Evolutionary conservation across 2,888 invertebrate genomes (phyloP).

Genomic region (Amphiduros pacificus): DNA sequence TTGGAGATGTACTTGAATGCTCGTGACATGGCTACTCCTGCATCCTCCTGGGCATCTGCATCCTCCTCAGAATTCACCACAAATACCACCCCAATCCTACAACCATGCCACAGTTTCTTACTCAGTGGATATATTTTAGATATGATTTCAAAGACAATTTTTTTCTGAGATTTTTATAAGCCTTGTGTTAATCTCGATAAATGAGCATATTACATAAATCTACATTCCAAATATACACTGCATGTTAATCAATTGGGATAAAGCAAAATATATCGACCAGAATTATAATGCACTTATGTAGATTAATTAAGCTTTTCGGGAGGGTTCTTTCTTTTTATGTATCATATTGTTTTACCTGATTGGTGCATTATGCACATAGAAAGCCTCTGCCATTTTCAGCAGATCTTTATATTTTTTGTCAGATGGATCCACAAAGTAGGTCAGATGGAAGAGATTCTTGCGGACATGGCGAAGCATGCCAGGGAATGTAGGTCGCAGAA

Average conservation of each 20-base stretch:
- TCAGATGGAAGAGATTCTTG: constrained; percentile 65
- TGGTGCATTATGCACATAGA: constrained; percentile 88
- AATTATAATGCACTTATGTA: no score
- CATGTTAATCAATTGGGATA: no score
- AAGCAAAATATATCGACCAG: no score
- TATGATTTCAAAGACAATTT: no score
- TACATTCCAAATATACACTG: no score
- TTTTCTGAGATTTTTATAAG: no score
- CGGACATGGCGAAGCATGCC: constrained; percentile 82
- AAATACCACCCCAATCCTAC: constrained; percentile 86
- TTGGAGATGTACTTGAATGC: constrained; percentile 88
- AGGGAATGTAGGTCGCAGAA: constrained; percentile 94
- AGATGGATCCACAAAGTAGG: constrained; percentile 84
- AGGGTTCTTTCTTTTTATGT: no score
- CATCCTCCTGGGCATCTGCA: constrained; percentile 68
- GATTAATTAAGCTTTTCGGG: no score
- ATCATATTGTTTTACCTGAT: constrained; percentile 56
- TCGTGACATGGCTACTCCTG: constrained; percentile 81
- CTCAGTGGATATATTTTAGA: no score
- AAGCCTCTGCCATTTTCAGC: constrained; percentile 84
- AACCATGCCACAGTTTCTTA: no score
- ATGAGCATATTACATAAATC: no score
- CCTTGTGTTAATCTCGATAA: no score
- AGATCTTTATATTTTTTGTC: constrained; percentile 70
- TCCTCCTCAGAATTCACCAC: constrained; percentile 65